A percentile compares a stretch with the other conserved stretches of the same genome.
phyloP scores from a whole-genome alignment of 2,113 vertebrate species.

The Carettochelys insculpta region DNA sequence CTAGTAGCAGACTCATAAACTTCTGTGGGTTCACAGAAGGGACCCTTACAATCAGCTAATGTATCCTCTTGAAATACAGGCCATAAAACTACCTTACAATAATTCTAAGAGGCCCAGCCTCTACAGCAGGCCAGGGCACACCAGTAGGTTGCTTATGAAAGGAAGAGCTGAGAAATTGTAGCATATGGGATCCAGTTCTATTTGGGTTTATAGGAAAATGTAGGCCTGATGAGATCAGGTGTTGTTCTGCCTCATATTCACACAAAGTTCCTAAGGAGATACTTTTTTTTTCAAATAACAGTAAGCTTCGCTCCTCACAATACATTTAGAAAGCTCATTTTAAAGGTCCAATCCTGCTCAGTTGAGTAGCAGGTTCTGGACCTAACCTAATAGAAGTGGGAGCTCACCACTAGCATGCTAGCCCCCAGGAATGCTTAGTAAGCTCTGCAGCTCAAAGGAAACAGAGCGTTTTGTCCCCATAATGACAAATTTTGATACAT shows the following conservation, averaged over 20 bases:
- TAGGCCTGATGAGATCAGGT: not conserved
- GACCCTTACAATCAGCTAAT: not conserved
- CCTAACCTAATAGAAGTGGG: not conserved
- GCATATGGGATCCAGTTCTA: accelerated
- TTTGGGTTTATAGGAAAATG: not conserved
- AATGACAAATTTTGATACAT: too few relatives aligned
- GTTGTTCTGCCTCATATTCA: not conserved
- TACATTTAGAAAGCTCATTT: not conserved
- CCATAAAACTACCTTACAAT: not conserved
- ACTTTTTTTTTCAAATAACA: not conserved
- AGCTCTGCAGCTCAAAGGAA: not conserved
- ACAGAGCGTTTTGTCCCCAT: not conserved
- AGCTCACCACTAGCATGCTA: not conserved
- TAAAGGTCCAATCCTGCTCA: not conserved
- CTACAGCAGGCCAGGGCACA: not conserved
- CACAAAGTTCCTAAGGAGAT: not conserved
- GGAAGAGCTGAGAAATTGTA: not conserved
- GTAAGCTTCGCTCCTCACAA: not conserved
- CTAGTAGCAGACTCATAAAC: not conserved
- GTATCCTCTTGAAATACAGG: not conserved
- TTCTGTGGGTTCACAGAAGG: not conserved
- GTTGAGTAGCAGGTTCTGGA: not conserved
- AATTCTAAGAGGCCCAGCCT: not conserved
- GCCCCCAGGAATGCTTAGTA: not conserved
- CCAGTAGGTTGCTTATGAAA: not conserved